Evolutionary conservation across 1,140 invertebrate species (phyloP).

Genomic region (Aphelenchoides fujianensis): DNA sequence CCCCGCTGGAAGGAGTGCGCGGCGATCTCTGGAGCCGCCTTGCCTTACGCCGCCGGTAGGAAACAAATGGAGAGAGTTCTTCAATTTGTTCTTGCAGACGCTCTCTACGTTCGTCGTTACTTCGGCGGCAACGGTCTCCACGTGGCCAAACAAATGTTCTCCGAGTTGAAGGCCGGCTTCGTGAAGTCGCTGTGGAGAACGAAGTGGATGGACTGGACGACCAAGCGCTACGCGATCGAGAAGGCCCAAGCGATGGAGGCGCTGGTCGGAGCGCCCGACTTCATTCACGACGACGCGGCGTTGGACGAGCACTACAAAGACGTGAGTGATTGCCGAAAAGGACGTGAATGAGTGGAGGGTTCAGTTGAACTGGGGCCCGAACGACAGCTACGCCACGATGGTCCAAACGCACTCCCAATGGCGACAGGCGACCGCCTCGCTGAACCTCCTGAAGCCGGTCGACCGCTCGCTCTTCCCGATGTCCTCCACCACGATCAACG

Average conservation of each 20-base stretch:
- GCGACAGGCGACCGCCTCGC: neutral
- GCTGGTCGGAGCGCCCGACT: slow-evolving; percentile 11
- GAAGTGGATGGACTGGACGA: slow-evolving; percentile 19
- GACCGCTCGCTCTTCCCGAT: slow-evolving; percentile 5
- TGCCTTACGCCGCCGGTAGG: neutral
- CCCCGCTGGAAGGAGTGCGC: slow-evolving; percentile 21
- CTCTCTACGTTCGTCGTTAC: neutral
- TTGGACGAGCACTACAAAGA: slow-evolving; percentile 12
- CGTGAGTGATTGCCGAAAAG: slow-evolving; percentile 17
- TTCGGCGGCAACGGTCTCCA: neutral
- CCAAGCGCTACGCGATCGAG: slow-evolving; percentile 14
- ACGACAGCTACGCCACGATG: slow-evolving; percentile 20
- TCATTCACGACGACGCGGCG: slow-evolving; percentile 11
- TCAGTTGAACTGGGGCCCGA: neutral
- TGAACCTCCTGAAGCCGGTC: slow-evolving; percentile 12
- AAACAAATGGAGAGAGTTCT: neutral
- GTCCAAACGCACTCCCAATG: slow-evolving; percentile 17
- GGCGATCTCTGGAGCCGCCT: neutral
- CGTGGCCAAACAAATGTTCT: slow-evolving; percentile 15
- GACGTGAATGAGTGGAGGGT: neutral
- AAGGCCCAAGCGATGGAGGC: slow-evolving; percentile 14
- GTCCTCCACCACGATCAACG: slow-evolving; percentile 14
- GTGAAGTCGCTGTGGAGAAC: neutral
- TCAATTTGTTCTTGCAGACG: neutral
- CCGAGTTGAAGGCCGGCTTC: slow-evolving; percentile 3